A percentile compares a stretch with the other conserved stretches of the same genome.
Conservation (phyloP, 2,113 vertebrate species). For the Lepidothrix coronata region DNA sequence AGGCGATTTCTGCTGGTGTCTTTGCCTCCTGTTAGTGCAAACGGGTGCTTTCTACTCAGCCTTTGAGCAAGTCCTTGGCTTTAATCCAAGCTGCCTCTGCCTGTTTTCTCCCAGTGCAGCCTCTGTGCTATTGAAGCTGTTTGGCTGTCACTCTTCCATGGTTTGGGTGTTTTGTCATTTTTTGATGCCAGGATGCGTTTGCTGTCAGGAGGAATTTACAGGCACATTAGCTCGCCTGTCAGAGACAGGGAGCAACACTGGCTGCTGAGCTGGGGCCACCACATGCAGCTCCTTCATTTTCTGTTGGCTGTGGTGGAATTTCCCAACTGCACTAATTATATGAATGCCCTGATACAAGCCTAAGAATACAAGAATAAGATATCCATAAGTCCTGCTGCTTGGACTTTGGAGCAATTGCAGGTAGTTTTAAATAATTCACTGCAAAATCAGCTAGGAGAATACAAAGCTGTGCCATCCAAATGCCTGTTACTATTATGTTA, state of each 20-base stretch:
- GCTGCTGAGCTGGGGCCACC: background rate
- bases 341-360: background rate
- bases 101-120: background rate
- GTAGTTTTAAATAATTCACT: slow-evolving; percentile 51
- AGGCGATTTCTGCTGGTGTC: background rate
- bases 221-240: slow-evolving; percentile 61
- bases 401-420: background rate
- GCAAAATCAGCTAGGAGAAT: slow-evolving; percentile 8
- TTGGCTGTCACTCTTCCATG: slow-evolving; percentile 62
- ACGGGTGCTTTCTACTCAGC: background rate
- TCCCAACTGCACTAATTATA: slow-evolving; percentile 55
- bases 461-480: background rate
- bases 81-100: slow-evolving; percentile 23
- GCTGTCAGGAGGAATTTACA: slow-evolving; percentile 68
- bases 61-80: background rate
- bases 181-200: slow-evolving; percentile 57
- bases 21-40: background rate
- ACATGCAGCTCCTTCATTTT: slow-evolving; percentile 38
- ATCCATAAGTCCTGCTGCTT: slow-evolving; percentile 28
- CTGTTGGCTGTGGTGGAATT: slow-evolving; percentile 27
- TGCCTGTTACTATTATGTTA: background rate
- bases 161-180: slow-evolving; percentile 65
- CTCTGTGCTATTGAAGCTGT: slow-evolving; percentile 34
- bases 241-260: background rate
- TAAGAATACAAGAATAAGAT: slow-evolving; percentile 29